Evolutionary conservation across 2,888 invertebrate genomes (phyloP).

Genomic region (Ectemnius lituratus): DNA sequence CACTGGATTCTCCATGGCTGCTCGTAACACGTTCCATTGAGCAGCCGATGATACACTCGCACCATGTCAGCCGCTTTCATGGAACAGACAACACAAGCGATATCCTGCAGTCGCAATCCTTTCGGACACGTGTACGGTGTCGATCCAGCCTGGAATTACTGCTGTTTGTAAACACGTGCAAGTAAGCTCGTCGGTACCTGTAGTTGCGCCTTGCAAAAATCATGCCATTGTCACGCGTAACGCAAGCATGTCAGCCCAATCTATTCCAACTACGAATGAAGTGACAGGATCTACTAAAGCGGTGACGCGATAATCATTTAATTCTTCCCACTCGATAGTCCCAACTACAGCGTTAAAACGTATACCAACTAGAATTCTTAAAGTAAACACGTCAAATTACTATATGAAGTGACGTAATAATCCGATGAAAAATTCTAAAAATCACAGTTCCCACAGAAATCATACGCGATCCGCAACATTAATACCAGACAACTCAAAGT

Average conservation of each 20-base stretch:
- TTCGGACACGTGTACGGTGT: slow-evolving; percentile 17
- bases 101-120: slow-evolving; percentile 15
- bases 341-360: no score
- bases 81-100: slow-evolving; percentile 22
- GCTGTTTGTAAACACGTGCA: background rate
- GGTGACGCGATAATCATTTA: no score
- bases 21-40: slow-evolving; percentile 23
- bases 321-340: no score
- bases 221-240: background rate
- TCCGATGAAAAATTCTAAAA: no score
- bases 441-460: no score
- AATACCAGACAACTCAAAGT: no score
- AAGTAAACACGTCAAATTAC: no score
- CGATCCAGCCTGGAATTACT: background rate
- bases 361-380: no score
- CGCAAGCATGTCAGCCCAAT: background rate
- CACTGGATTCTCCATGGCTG: slow-evolving; percentile 7
- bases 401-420: no score
- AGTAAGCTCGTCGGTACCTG: background rate
- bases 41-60: background rate
- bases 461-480: no score
- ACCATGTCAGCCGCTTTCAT: background rate
- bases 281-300: no score
- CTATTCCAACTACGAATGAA: no score
- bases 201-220: background rate